Percentiles rank a stretch among this genome's conserved stretches.
Evolutionary conservation across 2,888 invertebrate species (phyloP).

Genomic region (Masnerella sp.): DNA sequence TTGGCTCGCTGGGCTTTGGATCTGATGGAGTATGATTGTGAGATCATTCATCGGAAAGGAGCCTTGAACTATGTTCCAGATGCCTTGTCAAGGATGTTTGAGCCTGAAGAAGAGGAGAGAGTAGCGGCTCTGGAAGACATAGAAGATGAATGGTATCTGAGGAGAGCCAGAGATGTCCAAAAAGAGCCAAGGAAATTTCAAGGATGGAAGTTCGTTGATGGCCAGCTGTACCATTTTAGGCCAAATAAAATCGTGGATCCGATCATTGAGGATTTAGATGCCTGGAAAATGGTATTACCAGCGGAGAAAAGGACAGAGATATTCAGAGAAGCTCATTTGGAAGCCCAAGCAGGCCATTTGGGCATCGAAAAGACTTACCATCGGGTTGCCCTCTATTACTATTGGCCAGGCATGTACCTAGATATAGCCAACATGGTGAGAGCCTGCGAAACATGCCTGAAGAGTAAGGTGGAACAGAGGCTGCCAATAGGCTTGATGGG

Average conservation of each 20-base stretch:
- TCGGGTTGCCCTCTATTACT: slow-evolving; percentile 42
- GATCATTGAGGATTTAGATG: slow-evolving; percentile 14
- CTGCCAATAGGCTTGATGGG: slow-evolving; percentile 34
- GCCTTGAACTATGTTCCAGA: slow-evolving; percentile 6
- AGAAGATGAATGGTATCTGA: slow-evolving; percentile 4
- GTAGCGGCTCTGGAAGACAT: not conserved
- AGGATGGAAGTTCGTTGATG: not conserved
- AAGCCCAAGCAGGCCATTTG: slow-evolving; percentile 4
- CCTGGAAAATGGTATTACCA: slow-evolving; percentile 57
- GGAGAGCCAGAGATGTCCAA: not conserved
- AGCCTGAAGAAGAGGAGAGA: not conserved
- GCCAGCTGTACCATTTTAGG: not conserved
- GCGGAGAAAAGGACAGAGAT: not conserved
- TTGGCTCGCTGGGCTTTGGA: slow-evolving; percentile 63
- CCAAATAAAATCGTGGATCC: slow-evolving; percentile 1
- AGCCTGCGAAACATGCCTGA: slow-evolving; percentile 53
- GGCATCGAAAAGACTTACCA: slow-evolving; percentile 49
- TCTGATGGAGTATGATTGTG: slow-evolving; percentile 49
- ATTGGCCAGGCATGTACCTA: slow-evolving; percentile 61
- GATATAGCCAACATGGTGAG: slow-evolving; percentile 54
- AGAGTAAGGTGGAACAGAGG: slow-evolving; percentile 24
- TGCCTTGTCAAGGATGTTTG: slow-evolving; percentile 3
- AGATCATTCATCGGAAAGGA: slow-evolving; percentile 19
- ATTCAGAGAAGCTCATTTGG: slow-evolving; percentile 22
- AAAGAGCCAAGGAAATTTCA: not conserved